Percentiles rank a stretch among this genome's conserved stretches.
These are phyloP conservation scores for Myripristis murdjan DNA, from an alignment of 2,797 vertebrate genomes.

Conservation along the genomic window DNA sequence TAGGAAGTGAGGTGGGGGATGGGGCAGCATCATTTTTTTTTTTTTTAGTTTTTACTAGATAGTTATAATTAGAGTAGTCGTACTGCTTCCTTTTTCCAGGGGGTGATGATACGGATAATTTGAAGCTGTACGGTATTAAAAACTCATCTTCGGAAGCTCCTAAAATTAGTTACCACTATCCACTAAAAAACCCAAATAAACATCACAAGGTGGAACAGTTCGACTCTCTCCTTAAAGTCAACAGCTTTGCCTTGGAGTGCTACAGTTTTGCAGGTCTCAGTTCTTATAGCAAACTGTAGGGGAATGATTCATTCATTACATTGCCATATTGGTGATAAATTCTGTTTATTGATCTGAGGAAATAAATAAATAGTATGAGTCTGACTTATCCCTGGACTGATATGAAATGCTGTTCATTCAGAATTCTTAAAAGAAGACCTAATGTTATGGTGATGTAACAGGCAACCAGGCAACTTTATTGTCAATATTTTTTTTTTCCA, in stretches of 20 bases:
- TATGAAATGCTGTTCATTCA: no score
- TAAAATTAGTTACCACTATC: conserved; percentile 50
- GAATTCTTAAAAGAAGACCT: no score
- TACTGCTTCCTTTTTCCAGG: conserved; percentile 23
- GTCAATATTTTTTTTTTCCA: no score
- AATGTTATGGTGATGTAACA: no score
- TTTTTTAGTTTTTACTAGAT: conserved; percentile 42
- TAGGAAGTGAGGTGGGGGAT: conserved; percentile 8
- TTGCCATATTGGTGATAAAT: no score
- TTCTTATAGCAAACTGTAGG: conserved; percentile 26
- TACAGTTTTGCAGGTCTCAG: conserved; percentile 26
- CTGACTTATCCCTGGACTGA: no score
- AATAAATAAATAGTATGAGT: no score
- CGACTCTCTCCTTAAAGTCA: conserved; percentile 26
- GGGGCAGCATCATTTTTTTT: no score
- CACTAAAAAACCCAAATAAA: conserved; percentile 29
- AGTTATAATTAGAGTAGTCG: conserved; percentile 9
- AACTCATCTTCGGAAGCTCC: conserved; percentile 19
- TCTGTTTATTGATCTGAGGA: no score
- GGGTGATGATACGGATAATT: conserved; percentile 50
- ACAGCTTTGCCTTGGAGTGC: conserved; percentile 29
- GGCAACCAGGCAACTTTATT: no score
- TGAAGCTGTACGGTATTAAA: conserved; percentile 44
- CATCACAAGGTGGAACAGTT: conserved; percentile 28
- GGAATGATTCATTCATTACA: no score